Evolutionary conservation across 2,113 vertebrate species (phyloP).

Genomic region (Cisticola juncidis): DNA sequence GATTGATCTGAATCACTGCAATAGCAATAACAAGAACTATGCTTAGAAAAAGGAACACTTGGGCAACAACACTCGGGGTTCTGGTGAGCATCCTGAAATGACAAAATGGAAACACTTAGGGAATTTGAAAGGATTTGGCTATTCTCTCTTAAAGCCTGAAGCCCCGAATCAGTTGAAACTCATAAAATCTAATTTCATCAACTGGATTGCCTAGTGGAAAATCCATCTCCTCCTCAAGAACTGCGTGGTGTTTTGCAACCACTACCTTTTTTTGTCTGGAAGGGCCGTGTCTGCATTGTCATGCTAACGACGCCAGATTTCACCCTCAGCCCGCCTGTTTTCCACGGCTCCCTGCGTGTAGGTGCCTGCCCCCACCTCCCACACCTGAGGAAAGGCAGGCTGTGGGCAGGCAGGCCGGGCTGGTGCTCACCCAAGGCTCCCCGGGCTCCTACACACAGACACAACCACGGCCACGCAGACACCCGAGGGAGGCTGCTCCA

Average conservation of each 20-base stretch:
- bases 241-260: not conserved
- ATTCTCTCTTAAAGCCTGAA: not conserved
- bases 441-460: not conserved
- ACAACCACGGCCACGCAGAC: not conserved
- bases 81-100: conserved; percentile 72
- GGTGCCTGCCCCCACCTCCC: not conserved
- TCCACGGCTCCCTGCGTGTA: not conserved
- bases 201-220: not conserved
- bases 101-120: not conserved
- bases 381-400: not conserved
- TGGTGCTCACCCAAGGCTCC: accelerated
- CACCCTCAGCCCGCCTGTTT: not conserved
- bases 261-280: not conserved
- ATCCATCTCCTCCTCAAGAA: not conserved
- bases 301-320: not conserved
- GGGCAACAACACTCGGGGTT: conserved; percentile 72
- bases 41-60: conserved; percentile 81
- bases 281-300: not conserved
- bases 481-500: not conserved
- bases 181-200: not conserved
- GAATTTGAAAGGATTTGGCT: not conserved
- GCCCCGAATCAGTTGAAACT: not conserved
- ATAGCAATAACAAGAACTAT: conserved; percentile 84
- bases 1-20: conserved; percentile 83
- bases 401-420: not conserved